phyloP scores from a whole-genome alignment of 92 coral and sea anemone species.

The Bergia puertoricense region DNA sequence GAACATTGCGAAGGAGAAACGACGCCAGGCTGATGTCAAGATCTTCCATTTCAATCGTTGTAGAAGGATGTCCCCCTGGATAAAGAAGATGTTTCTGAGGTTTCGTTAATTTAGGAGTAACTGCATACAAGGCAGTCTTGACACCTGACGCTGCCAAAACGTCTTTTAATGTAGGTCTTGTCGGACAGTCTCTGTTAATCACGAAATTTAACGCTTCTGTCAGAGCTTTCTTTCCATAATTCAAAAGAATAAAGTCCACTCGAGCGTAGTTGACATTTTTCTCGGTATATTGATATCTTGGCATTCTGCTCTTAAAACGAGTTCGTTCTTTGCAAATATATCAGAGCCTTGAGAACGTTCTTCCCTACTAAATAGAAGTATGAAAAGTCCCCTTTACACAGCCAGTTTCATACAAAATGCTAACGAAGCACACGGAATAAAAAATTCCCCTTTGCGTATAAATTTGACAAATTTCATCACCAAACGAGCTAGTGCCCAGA shows the following conservation, averaged over 20 bases:
- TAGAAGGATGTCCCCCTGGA: conserved; percentile 15
- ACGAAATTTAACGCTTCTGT: conserved; percentile 16
- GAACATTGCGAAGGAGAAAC: conserved; percentile 29
- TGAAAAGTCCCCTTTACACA: too few species aligned
- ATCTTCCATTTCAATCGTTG: conserved; percentile 12
- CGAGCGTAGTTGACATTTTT: conserved; percentile 21
- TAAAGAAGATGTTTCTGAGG: conserved; percentile 18
- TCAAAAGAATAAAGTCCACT: conserved; percentile 7
- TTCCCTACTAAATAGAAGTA: too few species aligned
- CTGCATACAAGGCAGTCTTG: background rate
- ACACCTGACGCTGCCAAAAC: conserved; percentile 29
- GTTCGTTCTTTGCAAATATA: too few species aligned
- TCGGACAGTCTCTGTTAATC: conserved; percentile 29
- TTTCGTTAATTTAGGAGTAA: background rate
- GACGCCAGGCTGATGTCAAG: conserved; percentile 22
- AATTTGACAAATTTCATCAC: too few species aligned
- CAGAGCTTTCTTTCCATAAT: conserved; percentile 27
- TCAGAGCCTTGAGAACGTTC: too few species aligned
- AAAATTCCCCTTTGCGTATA: too few species aligned
- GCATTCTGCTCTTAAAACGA: background rate
- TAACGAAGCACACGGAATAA: too few species aligned
- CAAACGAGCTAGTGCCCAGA: too few species aligned
- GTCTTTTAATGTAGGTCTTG: background rate
- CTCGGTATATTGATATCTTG: conserved; percentile 1
- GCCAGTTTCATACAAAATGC: too few species aligned